Evolutionary conservation across 2,888 invertebrate genomes (phyloP), one percentile per base, ranked within the genome.

Genomic region (Philopedon plagiatum): DNA sequence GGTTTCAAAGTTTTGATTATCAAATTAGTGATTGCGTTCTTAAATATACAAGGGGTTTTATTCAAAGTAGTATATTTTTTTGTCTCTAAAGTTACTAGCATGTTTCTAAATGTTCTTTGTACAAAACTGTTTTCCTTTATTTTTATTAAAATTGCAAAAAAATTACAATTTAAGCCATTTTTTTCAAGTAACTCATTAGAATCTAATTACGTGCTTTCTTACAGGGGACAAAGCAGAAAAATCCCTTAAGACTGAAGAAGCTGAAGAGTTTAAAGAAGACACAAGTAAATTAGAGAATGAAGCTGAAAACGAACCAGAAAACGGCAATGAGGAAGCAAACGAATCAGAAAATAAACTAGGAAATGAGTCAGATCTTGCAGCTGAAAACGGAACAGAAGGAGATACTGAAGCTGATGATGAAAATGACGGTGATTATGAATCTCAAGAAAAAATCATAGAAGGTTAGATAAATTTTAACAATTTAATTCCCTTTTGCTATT

Each of bases 231-330:
- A 76, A 74, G n/a, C 8, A 9, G 34, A 65, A 0, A 44, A 44
- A 39, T 21, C 56, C 0, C 19, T 23, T 2, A 39, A 44, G 23
- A 9, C 23, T 44, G 29, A 80, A 81, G 57, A 81, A 80, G 71
- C 44, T 60, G 65, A 60, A 73, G 76, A 70, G 46, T 76, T 75
- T 32, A 65, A 49, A 51, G 75, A 76, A 69, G 68, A 73, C 51
- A 64, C 71, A 64, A 74, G 77, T 37, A 69, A 73, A 57, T 64
- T 70, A 64, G 74, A 77, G 56, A 75, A 78, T 32, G 70, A 78
- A 62, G 63, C 74, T 29, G 74, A 76, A 67, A 63, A 75, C 18
- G 76, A 75, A 66, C 73, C 75, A 57, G 75, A 71, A n/a, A n/a
- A n/a, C n/a, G n/a, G n/a, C n/a, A 75, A 78, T 32, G 70, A 78